Evolutionary conservation across 2,888 invertebrate species (phyloP).

Genomic region (Phyllotreta striolata): DNA sequence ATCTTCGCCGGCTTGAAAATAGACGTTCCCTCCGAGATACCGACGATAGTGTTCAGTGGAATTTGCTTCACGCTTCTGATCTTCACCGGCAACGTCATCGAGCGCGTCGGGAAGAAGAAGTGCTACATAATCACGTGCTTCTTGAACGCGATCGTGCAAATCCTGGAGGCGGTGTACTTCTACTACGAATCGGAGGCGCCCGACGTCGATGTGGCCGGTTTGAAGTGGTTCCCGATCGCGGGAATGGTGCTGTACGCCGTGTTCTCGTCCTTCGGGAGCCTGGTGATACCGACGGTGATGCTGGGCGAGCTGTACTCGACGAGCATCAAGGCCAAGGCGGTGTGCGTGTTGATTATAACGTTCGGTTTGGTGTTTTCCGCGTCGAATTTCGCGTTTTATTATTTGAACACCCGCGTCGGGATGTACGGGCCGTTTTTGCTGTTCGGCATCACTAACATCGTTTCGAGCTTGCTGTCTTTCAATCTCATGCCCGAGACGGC

Average conservation of each 20-base stretch:
- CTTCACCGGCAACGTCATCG: constrained; percentile 43
- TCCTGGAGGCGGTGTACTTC: constrained; percentile 47
- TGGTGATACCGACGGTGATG: constrained; percentile 51
- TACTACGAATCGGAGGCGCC: constrained; percentile 39
- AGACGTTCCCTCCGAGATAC: constrained; percentile 40
- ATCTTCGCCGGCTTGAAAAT: constrained; percentile 53
- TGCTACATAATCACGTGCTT: constrained; percentile 46
- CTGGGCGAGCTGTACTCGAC: constrained; percentile 53
- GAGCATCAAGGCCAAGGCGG: constrained; percentile 50
- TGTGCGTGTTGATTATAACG: constrained; percentile 41
- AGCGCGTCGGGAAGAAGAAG: constrained; percentile 46
- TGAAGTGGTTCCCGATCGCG: constrained; percentile 41
- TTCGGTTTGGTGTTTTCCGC: constrained; percentile 44
- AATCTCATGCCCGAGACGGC: constrained; percentile 33
- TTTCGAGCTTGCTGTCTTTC: constrained; percentile 19
- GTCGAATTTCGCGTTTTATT: constrained; percentile 52
- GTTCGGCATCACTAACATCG: constrained; percentile 6
- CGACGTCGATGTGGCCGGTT: constrained; percentile 13
- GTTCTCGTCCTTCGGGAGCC: constrained; percentile 47
- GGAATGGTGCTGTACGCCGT: constrained; percentile 50
- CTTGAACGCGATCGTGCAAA: constrained; percentile 44
- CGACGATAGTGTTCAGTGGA: constrained; percentile 42
- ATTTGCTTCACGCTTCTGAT: constrained; percentile 40
- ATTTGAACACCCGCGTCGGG: constrained; percentile 44
- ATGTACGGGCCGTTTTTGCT: constrained; percentile 24